phyloP scores from a whole-genome alignment of 2,888 invertebrate species.

The Himalopsyche tibetana region DNA sequence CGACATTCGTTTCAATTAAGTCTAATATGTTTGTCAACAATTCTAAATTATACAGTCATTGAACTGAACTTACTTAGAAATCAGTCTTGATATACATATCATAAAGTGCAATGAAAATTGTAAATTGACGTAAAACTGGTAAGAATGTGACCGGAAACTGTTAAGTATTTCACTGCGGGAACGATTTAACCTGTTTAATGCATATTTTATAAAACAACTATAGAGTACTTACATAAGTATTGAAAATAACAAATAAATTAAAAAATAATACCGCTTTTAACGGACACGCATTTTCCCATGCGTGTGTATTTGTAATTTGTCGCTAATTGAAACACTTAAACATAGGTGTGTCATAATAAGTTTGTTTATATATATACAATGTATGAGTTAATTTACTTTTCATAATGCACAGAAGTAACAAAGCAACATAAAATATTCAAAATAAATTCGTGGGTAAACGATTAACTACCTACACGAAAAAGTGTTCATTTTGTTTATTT shows the following conservation, averaged over 20 bases:
- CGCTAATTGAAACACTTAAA: slow-evolving; percentile 9
- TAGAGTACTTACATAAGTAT: not conserved
- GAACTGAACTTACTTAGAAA: not conserved
- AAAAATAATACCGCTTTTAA: not conserved
- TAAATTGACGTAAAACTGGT: not conserved
- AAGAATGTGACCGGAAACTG: slow-evolving; percentile 31
- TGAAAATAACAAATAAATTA: slow-evolving; percentile 23
- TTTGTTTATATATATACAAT: not conserved
- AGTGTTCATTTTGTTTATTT: no score
- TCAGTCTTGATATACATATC: not conserved
- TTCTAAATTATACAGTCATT: not conserved
- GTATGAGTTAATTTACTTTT: no score
- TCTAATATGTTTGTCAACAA: not conserved
- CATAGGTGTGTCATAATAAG: not conserved
- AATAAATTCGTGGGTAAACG: no score
- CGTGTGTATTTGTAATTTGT: slow-evolving; percentile 32
- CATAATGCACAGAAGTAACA: no score
- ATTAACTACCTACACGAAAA: no score
- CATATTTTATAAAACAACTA: slow-evolving; percentile 26
- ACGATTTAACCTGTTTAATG: slow-evolving; percentile 31
- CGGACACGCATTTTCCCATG: slow-evolving; percentile 4
- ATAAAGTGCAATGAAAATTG: slow-evolving; percentile 9
- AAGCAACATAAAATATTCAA: no score
- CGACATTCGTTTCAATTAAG: not conserved
- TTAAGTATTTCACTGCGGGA: slow-evolving; percentile 42